A percentile compares a stretch with the other conserved stretches of the same genome.
Conservation (phyloP, 2,888 invertebrate genomes). For the Mermis nigrescens region DNA sequence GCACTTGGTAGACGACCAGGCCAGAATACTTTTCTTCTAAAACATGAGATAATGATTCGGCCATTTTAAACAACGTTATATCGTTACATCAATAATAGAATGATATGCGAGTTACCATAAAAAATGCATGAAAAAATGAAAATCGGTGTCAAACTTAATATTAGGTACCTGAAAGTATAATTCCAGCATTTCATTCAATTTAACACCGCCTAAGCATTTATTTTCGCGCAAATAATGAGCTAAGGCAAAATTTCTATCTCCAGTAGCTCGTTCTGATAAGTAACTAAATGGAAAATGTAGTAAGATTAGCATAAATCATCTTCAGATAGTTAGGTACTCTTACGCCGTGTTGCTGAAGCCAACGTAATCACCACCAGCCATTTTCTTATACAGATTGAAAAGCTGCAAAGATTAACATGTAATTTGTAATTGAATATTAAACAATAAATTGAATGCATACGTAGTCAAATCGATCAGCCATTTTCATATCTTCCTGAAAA, state of each 20-base stretch:
- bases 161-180: slow-evolving; percentile 93
- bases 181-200: slow-evolving; percentile 78
- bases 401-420: too few species aligned
- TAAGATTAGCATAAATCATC: too few species aligned
- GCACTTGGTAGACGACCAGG: too few species aligned
- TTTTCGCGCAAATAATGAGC: slow-evolving; percentile 94
- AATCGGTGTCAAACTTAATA: too few species aligned
- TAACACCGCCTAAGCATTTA: slow-evolving; percentile 53
- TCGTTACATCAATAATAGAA: too few species aligned
- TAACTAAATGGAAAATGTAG: background rate
- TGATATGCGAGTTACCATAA: too few species aligned
- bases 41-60: too few species aligned
- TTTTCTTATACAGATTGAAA: background rate
- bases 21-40: too few species aligned
- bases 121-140: too few species aligned
- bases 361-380: slow-evolving; percentile 63
- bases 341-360: slow-evolving; percentile 81
- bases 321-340: background rate
- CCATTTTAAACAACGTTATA: too few species aligned
- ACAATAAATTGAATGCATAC: too few species aligned
- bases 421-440: too few species aligned
- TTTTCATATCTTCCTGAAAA: background rate
- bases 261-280: slow-evolving; percentile 80
- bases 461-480: background rate
- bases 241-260: slow-evolving; percentile 86